Conservation (phyloP, 2,888 invertebrate genomes). For the Silvanus unidentatus region DNA sequence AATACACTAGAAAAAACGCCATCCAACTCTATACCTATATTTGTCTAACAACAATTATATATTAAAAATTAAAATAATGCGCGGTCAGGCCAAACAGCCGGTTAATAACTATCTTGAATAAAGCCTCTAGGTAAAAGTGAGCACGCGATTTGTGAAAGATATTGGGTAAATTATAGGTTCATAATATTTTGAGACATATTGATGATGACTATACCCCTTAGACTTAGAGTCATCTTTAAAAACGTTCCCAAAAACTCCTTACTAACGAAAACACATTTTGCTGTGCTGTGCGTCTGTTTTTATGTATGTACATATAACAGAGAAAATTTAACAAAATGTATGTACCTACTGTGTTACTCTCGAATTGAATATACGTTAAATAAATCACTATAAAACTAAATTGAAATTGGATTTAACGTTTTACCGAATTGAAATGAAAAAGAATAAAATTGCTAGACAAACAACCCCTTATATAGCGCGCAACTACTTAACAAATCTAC, state of each 20-base stretch:
- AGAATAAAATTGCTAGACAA: constrained; percentile 1
- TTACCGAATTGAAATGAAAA: constrained; percentile 4
- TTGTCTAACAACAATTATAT: constrained; percentile 6
- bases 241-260: no score
- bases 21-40: neutral
- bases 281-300: no score
- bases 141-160: constrained; percentile 27
- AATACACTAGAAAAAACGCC: neutral
- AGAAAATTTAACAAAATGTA: no score
- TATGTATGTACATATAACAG: no score
- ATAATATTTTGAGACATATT: constrained; percentile 23
- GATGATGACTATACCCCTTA: constrained; percentile 22
- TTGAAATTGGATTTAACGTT: no score
- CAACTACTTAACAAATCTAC: constrained; percentile 16
- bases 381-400: no score
- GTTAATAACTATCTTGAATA: constrained; percentile 20
- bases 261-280: no score
- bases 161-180: constrained; percentile 20
- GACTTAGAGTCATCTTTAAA: neutral
- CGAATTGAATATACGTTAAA: no score
- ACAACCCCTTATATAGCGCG: constrained; percentile 3
- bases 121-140: constrained; percentile 23
- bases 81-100: constrained; percentile 21
- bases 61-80: constrained; percentile 25
- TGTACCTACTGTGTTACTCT: no score